Evolutionary conservation across 2,888 invertebrate genomes (phyloP).

Genomic region (Eupithecia pulchellata): DNA sequence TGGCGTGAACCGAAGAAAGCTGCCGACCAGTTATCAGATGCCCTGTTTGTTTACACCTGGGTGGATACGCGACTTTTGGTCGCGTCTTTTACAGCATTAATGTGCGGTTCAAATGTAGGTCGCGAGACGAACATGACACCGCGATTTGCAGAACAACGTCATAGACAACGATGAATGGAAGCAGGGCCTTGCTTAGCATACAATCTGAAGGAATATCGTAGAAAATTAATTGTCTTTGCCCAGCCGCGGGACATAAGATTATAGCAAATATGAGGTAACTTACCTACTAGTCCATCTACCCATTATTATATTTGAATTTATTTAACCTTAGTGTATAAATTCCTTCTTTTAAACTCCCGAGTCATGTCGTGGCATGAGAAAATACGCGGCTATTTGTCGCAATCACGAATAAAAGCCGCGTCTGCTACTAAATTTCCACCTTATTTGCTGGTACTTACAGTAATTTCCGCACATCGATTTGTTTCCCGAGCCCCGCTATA

Average conservation of each 20-base stretch:
- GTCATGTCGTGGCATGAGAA: neutral
- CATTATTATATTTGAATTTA: neutral
- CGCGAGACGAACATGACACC: neutral
- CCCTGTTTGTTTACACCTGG: constrained; percentile 67
- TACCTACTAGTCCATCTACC: neutral
- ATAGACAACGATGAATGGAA: neutral
- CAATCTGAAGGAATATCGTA: neutral
- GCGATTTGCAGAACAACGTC: neutral
- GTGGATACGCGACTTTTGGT: constrained; percentile 22
- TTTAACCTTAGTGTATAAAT: neutral
- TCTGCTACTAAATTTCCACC: constrained; percentile 12
- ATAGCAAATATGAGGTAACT: neutral
- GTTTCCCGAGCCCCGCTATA: constrained; percentile 50
- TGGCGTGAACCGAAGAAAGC: constrained; percentile 78
- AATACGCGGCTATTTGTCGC: constrained; percentile 17
- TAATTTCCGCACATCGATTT: constrained; percentile 78
- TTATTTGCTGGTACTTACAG: constrained; percentile 66
- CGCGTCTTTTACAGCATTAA: constrained; percentile 7
- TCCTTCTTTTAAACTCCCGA: neutral
- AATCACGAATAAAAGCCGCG: constrained; percentile 21
- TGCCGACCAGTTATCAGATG: constrained; percentile 69
- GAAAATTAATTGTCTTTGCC: neutral
- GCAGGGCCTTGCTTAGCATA: neutral
- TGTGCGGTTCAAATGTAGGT: neutral
- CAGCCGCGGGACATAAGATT: neutral